Evolutionary conservation across 2,113 vertebrate species (phyloP), one percentile per base, ranked within the genome.

Genomic region (Campylomormyrus numenius): DNA sequence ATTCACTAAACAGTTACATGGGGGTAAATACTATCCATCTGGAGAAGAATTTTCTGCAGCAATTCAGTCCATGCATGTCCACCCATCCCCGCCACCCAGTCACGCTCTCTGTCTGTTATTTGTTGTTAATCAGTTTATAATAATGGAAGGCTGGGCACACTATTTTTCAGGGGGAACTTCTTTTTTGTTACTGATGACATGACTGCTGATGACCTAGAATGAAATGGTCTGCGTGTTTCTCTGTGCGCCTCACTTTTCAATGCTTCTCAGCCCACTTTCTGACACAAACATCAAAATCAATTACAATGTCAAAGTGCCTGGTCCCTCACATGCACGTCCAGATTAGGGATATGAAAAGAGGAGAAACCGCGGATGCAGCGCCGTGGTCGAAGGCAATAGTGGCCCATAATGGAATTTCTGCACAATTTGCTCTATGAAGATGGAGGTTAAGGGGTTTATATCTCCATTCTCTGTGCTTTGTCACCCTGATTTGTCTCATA

Each of bases 371-470:
- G 7, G 10, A 19, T 49, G 53, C 45, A 21, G 42, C 27, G 24
- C 8, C 3, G 3, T n/a, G 35, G n/a, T 77, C 58, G 42, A 39
- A 62, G 62, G 52, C 35, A 53, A n/a, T 74, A 50, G 62, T 19
- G 70, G 7, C 19, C 48, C 45, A 53, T 91, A 90, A 92, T 92
- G 90, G 87, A 89, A 91, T 93, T 93, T 93, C 93, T 91, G 92
- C 91, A 85, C 93, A 92, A 93, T 93, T 93, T 93, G 88, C 89
- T 92, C 87, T 90, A 90, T 90, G 89, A 91, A 21, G 86, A 83
- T 42, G 39, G 88, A 91, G 91, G 91, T 92, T 93, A 92, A 89
- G 89, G 88, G 91, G 86, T 92, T 87, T 92, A 88, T 88, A 83
- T 87, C 90, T 90, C 88, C 90, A 89, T 92, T 93, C 92, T 91